Base-by-base conservation (phyloP, 2,113 vertebrate genomes). In the Ahaetulla prasina region DNA sequence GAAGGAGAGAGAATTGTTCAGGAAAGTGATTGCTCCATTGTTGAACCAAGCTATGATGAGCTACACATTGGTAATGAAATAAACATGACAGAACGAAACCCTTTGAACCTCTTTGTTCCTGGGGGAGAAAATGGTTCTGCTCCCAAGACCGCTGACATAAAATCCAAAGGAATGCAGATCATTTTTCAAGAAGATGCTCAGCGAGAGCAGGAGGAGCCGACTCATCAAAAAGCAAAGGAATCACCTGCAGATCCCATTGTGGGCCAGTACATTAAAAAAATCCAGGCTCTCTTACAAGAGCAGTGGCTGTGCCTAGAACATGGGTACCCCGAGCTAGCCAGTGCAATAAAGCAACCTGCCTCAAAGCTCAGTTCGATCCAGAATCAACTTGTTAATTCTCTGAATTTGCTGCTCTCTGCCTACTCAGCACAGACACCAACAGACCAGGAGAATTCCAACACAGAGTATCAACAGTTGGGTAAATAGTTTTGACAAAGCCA, bases 361-460 rank as follows among this genome's bases (percentile, higher is more conserved):
- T 99, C 98, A 92, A 99, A 99, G 97, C 99, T 99, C 97, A 99
- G 99, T 96, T 99, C 99, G 89, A 99, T 99, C 94, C 99, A 99
- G 97, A 99, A 98, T 96, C 99, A 99, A 86, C 96, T 99, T 90
- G 98, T 99, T 94, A 99, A 98, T 95, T 99, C 99, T 89, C 98
- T 99, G 91, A 99, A 99, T 96, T 98, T 98, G 30, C 97, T 99
- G 95, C 98, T 99, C 68, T 98, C 99, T 2, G 98, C 99, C 95
- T 99, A 99, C 96, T 98, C 98, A 0, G 96, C 96, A 0, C 98
- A 98, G 60, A 97, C 96, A 39, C 97, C 99, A 0, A 68, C 92
- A 0, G 97, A 95, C 53, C 93, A 95, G 93, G 97, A 97, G 93
- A 96, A 95, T 92, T 95, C 94, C 0, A 96, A 96, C 94, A 95